Conservation (phyloP, 2,797 vertebrate genomes). For the Alca torda region DNA sequence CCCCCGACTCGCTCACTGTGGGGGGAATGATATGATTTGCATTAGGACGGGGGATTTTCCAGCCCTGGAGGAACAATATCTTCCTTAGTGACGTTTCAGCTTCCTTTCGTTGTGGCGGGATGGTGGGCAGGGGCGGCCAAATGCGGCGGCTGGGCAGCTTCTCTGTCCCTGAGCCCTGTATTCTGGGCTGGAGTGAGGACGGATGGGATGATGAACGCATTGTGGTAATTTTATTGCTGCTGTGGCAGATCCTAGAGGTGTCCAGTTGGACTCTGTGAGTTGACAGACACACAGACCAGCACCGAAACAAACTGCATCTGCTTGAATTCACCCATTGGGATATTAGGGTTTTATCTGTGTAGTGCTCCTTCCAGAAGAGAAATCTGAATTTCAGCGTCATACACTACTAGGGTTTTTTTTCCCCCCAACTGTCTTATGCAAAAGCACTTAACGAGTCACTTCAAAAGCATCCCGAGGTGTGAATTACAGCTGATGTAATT, state of each 20-base stretch:
- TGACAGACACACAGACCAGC: neutral
- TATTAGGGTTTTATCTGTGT: neutral
- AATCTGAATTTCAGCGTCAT: neutral
- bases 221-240: neutral
- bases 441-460: neutral
- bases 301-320: neutral
- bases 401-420: neutral
- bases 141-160: neutral
- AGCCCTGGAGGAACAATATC: neutral
- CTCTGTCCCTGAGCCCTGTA: neutral
- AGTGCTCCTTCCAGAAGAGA: neutral
- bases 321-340: neutral
- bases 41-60: neutral
- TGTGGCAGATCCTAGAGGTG: neutral
- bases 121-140: neutral
- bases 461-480: conserved; percentile 20
- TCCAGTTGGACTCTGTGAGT: neutral
- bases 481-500: conserved; percentile 59
- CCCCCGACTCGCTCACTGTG: fast-evolving
- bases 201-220: neutral
- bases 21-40: fast-evolving
- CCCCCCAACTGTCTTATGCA: neutral
- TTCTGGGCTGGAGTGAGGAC: neutral
- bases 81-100: neutral
- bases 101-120: neutral